phyloP scores from a whole-genome alignment of 92 coral and sea anemone genomes.

The Anthopleura xanthogrammica region DNA sequence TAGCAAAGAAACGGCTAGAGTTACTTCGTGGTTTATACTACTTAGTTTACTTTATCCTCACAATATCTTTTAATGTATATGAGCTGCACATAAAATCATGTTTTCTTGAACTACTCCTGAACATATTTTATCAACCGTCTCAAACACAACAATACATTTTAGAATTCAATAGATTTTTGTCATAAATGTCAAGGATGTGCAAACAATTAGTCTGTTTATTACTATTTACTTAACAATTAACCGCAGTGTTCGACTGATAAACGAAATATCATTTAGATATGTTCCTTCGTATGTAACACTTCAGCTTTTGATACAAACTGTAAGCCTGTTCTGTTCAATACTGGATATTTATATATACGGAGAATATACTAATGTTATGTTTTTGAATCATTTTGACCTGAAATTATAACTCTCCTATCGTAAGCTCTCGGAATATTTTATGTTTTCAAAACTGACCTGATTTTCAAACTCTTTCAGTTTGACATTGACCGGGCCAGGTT shows the following conservation, averaged over 20 bases:
- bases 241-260: not conserved
- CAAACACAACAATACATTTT: no score
- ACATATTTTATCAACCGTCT: no score
- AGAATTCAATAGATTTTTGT: not conserved
- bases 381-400: not conserved
- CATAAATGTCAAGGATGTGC: not conserved
- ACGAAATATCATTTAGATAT: not conserved
- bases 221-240: not conserved
- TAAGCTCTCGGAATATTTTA: not conserved
- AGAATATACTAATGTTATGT: no score
- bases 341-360: not conserved
- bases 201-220: not conserved
- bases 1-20: no score
- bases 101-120: no score
- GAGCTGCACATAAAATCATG: no score
- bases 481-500: slow-evolving; percentile 52
- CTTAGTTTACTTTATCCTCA: no score
- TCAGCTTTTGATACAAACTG: not conserved
- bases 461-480: slow-evolving; percentile 70
- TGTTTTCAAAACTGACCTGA: slow-evolving; percentile 45
- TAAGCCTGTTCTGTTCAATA: not conserved
- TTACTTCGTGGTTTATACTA: no score
- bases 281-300: not conserved
- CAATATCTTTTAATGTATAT: no score
- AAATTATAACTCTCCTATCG: not conserved